Evolutionary conservation across 1,140 invertebrate species (phyloP).

Genomic region (Eurosta solidaginis): DNA sequence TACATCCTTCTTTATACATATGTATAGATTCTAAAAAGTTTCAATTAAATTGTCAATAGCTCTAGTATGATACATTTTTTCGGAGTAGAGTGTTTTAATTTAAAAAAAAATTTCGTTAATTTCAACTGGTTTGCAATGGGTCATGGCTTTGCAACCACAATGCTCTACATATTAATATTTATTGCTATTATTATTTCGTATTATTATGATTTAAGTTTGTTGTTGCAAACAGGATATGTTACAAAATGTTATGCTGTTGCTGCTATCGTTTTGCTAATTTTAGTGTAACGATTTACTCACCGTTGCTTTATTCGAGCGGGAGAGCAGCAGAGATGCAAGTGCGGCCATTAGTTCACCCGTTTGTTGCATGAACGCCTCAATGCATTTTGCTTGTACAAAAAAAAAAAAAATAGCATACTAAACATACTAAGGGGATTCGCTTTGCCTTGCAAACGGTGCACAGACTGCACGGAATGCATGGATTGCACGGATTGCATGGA

Average conservation of each 20-base stretch:
- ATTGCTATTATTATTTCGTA: not conserved
- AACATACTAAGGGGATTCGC: no score
- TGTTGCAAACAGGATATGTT: not conserved
- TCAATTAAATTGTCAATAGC: no score
- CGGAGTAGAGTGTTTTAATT: no score
- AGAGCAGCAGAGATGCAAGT: not conserved
- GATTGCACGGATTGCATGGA: no score
- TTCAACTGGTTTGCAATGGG: not conserved
- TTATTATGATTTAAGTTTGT: conserved; percentile 4
- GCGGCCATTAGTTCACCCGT: not conserved
- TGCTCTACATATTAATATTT: not conserved
- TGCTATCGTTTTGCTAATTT: not conserved
- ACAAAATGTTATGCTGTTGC: not conserved
- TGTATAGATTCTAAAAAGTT: no score
- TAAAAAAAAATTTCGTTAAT: not conserved
- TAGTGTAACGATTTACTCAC: conserved; percentile 15
- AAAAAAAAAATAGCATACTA: not conserved
- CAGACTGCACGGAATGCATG: no score
- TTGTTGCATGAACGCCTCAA: not conserved
- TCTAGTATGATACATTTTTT: no score
- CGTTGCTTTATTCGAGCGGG: not conserved
- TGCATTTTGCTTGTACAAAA: not conserved
- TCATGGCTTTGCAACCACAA: not conserved
- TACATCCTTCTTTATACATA: no score
- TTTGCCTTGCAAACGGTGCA: no score